These are phyloP conservation scores for Tipula helvola DNA, from an alignment of 2,888 invertebrate genomes.

Conservation along the genomic window DNA sequence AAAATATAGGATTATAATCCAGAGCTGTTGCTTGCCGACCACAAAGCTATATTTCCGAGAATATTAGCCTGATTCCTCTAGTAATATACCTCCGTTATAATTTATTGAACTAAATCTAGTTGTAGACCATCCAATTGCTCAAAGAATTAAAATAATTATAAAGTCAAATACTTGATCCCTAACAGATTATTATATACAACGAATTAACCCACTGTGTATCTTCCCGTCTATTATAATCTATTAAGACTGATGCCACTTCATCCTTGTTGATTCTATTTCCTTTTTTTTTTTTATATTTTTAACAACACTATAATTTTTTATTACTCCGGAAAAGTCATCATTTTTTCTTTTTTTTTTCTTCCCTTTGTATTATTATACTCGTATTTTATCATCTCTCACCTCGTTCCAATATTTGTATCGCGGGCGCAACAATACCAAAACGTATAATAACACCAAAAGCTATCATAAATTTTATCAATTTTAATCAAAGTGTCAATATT, in stretches of 20 bases:
- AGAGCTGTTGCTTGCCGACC: too few species aligned
- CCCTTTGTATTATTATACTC: background rate
- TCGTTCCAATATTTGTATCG: background rate
- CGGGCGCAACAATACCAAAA: background rate
- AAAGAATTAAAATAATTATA: background rate
- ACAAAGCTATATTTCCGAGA: too few species aligned
- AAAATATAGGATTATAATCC: too few species aligned
- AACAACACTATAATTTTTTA: background rate
- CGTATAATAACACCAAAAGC: background rate
- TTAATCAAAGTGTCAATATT: slow-evolving; percentile 4
- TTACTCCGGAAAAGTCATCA: background rate
- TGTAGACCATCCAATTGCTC: too few species aligned
- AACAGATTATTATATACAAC: background rate
- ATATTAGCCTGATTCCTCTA: too few species aligned
- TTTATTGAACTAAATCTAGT: too few species aligned
- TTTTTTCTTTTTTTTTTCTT: background rate
- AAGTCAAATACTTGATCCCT: background rate
- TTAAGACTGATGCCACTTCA: background rate
- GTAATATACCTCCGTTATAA: background rate
- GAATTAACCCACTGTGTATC: background rate
- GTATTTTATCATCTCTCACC: background rate
- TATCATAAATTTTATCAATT: background rate
- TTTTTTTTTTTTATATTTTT: background rate
- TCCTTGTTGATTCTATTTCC: background rate
- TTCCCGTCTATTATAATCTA: background rate